Conservation (phyloP, 2,888 invertebrate genomes). For the Cosmia pyralina region DNA sequence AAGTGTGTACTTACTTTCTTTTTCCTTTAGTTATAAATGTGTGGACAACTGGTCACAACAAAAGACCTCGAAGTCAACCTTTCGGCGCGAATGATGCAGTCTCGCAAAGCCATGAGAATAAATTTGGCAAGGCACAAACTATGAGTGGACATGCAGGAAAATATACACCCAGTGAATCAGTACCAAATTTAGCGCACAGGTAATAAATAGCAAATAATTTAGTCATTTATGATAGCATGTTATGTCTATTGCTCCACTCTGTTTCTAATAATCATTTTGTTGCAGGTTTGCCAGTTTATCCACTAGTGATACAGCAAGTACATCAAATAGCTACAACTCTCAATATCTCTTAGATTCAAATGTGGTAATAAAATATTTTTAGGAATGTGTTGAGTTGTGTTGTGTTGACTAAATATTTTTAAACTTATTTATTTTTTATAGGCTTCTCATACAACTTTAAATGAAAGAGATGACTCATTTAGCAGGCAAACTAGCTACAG, state of each 20-base stretch:
- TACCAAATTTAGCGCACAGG: conserved; percentile 89
- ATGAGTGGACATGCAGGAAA: conserved; percentile 95
- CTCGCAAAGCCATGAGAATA: conserved; percentile 90
- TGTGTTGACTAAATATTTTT: background rate
- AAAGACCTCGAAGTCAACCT: conserved; percentile 88
- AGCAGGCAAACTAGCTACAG: conserved; percentile 87
- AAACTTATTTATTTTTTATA: conserved; percentile 58
- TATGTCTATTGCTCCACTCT: background rate
- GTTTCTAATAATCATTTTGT: conserved; percentile 40
- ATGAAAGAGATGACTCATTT: conserved; percentile 88
- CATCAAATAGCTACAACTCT: conserved; percentile 84
- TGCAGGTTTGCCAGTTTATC: conserved; percentile 93
- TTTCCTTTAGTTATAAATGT: conserved; percentile 93
- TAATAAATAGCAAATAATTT: conserved; percentile 61
- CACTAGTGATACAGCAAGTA: conserved; percentile 87
- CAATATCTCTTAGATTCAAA: conserved; percentile 85
- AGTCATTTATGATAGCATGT: conserved; percentile 5
- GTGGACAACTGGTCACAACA: conserved; percentile 94
- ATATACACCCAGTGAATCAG: conserved; percentile 93
- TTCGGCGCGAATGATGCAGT: conserved; percentile 81
- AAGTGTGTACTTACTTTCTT: background rate
- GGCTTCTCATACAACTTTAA: conserved; percentile 86
- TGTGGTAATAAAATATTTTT: conserved; percentile 73
- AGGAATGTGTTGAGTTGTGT: background rate
- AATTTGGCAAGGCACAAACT: conserved; percentile 94